Evolutionary conservation across 2,888 invertebrate genomes (phyloP).

Genomic region (Ormyrus thymus): DNA sequence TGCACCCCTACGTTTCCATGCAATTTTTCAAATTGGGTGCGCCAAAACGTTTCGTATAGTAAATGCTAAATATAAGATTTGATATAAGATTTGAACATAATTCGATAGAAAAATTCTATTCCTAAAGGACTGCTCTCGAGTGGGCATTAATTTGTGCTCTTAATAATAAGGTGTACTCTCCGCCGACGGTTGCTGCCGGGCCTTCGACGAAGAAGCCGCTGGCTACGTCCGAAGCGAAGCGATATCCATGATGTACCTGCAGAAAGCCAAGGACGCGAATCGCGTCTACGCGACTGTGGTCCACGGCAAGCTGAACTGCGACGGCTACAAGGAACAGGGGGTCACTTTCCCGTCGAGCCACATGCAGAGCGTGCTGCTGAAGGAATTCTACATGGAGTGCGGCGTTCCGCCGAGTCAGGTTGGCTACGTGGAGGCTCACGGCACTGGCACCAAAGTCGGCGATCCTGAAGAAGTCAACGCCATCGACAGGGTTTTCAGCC

Average conservation of each 20-base stretch:
- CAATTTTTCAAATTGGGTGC: constrained; percentile 83
- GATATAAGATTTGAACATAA: not conserved
- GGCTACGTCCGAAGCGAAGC: constrained; percentile 82
- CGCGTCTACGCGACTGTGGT: too few relatives aligned
- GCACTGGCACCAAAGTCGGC: constrained; percentile 86
- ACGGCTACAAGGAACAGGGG: constrained; percentile 73
- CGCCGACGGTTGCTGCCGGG: constrained; percentile 88
- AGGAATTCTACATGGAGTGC: constrained; percentile 78
- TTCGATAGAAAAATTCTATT: not conserved
- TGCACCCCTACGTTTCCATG: constrained; percentile 90
- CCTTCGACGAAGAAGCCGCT: constrained; percentile 82
- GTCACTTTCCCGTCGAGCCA: constrained; percentile 57
- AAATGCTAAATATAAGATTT: not conserved
- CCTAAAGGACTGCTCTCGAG: not conserved
- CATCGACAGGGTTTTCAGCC: constrained; percentile 83
- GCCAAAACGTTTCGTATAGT: not conserved
- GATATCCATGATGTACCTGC: constrained; percentile 82
- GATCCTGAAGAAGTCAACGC: constrained; percentile 93
- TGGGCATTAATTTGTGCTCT: not conserved
- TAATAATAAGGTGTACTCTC: constrained; percentile 81
- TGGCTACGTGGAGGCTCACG: constrained; percentile 81
- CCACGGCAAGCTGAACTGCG: constrained; percentile 72
- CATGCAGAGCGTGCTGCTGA: constrained; percentile 67
- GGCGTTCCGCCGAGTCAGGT: constrained; percentile 77
- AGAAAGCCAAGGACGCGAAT: constrained; percentile 77